A percentile compares a stretch with the other conserved stretches of the same genome.
phyloP scores from a whole-genome alignment of 2,888 invertebrate species.

The Diarsia mendica region DNA sequence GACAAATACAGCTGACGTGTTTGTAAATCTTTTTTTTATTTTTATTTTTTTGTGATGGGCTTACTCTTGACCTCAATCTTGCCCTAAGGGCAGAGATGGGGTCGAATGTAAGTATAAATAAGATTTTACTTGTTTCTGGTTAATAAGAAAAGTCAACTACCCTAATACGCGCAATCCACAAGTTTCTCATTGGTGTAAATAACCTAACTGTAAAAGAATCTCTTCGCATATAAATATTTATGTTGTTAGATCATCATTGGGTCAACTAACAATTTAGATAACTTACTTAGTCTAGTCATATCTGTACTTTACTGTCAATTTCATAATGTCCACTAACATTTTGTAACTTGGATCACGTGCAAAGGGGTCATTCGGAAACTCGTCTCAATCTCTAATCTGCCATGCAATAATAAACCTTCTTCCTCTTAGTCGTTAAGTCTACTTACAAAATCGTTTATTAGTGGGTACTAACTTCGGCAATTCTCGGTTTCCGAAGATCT shows the following conservation, averaged over 20 bases:
- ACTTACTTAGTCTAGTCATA: background rate
- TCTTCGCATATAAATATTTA: background rate
- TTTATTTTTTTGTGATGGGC: too few relatives aligned
- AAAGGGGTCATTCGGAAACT: background rate
- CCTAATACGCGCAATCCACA: background rate
- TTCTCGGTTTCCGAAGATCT: slow-evolving; percentile 4
- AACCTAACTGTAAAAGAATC: background rate
- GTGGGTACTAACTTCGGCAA: background rate
- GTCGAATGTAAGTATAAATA: too few relatives aligned
- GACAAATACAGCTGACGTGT: too few relatives aligned
- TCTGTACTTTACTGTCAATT: slow-evolving; percentile 19
- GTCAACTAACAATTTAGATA: slow-evolving; percentile 4
- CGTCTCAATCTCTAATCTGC: background rate
- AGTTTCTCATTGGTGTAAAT: background rate
- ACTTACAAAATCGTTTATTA: background rate
- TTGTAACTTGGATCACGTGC: slow-evolving; percentile 16
- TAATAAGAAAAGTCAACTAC: background rate
- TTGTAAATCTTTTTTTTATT: too few relatives aligned
- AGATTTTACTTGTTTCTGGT: background rate
- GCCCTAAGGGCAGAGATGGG: too few relatives aligned
- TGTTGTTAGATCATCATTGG: slow-evolving; percentile 4
- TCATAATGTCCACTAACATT: background rate
- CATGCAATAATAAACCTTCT: slow-evolving; percentile 32
- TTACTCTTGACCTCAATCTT: too few relatives aligned
- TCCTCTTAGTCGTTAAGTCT: too few relatives aligned